Evolutionary conservation across 2,113 vertebrate species (phyloP).

Genomic region (Amia ocellicauda): DNA sequence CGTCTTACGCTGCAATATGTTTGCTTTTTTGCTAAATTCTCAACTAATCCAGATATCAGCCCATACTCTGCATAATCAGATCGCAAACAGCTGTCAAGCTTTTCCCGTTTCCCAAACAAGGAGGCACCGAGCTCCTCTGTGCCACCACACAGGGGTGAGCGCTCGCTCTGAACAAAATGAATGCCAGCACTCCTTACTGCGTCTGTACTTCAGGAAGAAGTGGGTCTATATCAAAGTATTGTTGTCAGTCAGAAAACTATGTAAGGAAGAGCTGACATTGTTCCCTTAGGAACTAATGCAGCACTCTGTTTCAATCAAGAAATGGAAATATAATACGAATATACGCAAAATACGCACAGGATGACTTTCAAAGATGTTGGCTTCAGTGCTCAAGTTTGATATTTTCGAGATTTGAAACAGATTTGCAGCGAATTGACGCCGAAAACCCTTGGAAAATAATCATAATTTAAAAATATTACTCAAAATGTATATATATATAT

Average conservation of each 20-base stretch:
- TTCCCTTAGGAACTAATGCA: too few species aligned
- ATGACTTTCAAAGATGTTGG: too few species aligned
- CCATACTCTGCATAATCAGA: conserved; percentile 1
- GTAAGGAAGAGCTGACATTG: too few species aligned
- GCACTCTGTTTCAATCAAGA: too few species aligned
- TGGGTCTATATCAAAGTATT: not conserved
- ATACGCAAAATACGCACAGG: too few species aligned
- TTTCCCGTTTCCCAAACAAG: conserved; percentile 3
- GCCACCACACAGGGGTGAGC: not conserved
- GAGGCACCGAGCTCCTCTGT: not conserved
- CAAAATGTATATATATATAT: too few species aligned
- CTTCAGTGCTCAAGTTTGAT: too few species aligned
- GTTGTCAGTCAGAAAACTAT: not conserved
- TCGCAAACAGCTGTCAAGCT: conserved; percentile 2
- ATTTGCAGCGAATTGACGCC: too few species aligned
- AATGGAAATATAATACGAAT: too few species aligned
- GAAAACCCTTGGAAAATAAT: too few species aligned
- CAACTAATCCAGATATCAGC: conserved; percentile 12
- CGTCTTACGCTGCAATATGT: not conserved
- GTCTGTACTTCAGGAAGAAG: not conserved
- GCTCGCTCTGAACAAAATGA: conserved; percentile 13
- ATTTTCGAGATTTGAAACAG: too few species aligned
- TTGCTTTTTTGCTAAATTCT: conserved; percentile 10
- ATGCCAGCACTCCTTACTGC: conserved; percentile 3
- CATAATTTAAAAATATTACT: too few species aligned